Conservation (phyloP, 2,797 vertebrate species). For the Acanthurus lineatus region DNA sequence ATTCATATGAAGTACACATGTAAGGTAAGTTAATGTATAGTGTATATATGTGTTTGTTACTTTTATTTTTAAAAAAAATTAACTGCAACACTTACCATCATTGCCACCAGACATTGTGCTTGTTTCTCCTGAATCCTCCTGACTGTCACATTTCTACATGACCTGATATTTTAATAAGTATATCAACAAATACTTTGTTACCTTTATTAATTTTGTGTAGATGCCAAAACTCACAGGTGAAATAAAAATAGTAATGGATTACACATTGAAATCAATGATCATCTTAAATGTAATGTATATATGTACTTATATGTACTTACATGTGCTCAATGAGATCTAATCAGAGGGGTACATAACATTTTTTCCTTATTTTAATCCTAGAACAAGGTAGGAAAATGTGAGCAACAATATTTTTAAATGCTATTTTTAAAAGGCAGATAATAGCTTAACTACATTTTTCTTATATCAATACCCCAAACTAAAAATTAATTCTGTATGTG, state of each 20-base stretch:
- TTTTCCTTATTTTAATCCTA: slow-evolving; percentile 10
- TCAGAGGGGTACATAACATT: not conserved
- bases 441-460: too few relatives aligned
- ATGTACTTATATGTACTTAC: not conserved
- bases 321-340: not conserved
- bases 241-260: not conserved
- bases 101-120: slow-evolving; percentile 62
- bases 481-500: not conserved
- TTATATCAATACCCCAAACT: not conserved
- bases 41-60: not conserved
- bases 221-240: slow-evolving; percentile 40
- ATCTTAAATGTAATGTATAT: not conserved
- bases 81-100: slow-evolving; percentile 68
- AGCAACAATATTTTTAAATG: too few relatives aligned
- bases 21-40: not conserved
- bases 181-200: slow-evolving; percentile 9
- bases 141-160: slow-evolving; percentile 31
- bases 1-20: not conserved
- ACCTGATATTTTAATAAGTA: slow-evolving; percentile 26
- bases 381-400: not conserved
- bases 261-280: not conserved
- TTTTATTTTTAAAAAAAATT: not conserved
- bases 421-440: too few relatives aligned
- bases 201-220: slow-evolving; percentile 13
- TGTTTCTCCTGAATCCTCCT: slow-evolving; percentile 50